Evolutionary conservation across 2,888 invertebrate species (phyloP).

Genomic region (Drosophila cognata): DNA sequence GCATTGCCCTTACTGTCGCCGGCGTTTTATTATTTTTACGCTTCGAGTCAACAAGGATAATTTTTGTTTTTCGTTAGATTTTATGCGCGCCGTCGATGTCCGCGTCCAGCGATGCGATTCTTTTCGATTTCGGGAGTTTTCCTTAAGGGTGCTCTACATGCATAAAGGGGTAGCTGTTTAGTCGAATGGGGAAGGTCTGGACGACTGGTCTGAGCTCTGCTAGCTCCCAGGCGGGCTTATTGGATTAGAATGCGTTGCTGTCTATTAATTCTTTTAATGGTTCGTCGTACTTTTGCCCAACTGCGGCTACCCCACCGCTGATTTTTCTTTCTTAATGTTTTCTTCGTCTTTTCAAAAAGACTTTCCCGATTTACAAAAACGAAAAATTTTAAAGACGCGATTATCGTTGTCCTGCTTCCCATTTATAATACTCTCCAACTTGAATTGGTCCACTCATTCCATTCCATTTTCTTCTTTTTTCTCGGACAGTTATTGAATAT

Average conservation of each 20-base stretch:
- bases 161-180: slow-evolving; percentile 62
- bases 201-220: slow-evolving; percentile 11
- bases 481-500: slow-evolving; percentile 71
- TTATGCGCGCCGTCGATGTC: slow-evolving; percentile 54
- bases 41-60: slow-evolving; percentile 71
- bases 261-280: slow-evolving; percentile 63
- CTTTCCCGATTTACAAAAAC: slow-evolving; percentile 15
- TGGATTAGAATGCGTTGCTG: slow-evolving; percentile 66
- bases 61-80: slow-evolving; percentile 66
- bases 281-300: slow-evolving; percentile 33
- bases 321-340: slow-evolving; percentile 8
- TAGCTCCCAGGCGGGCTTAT: slow-evolving; percentile 53
- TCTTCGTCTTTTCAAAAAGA: neutral
- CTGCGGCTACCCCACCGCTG: slow-evolving; percentile 35
- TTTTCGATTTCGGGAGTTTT: slow-evolving; percentile 38
- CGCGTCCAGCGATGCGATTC: slow-evolving; percentile 65
- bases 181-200: neutral
- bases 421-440: slow-evolving; percentile 32
- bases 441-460: slow-evolving; percentile 15
- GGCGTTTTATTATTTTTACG: slow-evolving; percentile 68
- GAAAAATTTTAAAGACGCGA: slow-evolving; percentile 56
- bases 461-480: slow-evolving; percentile 16
- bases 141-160: slow-evolving; percentile 27
- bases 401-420: slow-evolving; percentile 62
- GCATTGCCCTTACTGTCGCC: slow-evolving; percentile 46